Percentiles rank a stretch among this genome's conserved stretches.
Conservation (phyloP, 2,797 vertebrate species). For the Labroides dimidiatus region DNA sequence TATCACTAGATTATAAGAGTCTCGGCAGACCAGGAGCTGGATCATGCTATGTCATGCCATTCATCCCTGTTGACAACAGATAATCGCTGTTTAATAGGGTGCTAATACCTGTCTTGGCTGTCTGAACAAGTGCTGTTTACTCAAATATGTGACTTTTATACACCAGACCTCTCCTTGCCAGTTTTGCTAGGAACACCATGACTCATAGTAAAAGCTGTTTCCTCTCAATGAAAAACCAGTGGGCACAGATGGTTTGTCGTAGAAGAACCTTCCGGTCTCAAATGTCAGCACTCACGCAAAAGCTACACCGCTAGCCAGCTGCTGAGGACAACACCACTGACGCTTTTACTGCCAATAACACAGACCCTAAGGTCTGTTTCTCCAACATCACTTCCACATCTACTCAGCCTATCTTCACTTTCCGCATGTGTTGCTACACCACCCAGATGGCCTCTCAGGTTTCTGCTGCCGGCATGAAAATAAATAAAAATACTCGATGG, state of each 20-base stretch:
- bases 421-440: not conserved
- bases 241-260: conserved; percentile 8
- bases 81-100: not conserved
- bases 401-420: conserved; percentile 7
- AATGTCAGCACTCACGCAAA: conserved; percentile 38
- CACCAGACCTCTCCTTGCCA: conserved; percentile 11
- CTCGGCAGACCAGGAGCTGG: not conserved
- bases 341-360: conserved; percentile 22
- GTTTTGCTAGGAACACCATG: conserved; percentile 25
- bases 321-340: conserved; percentile 6
- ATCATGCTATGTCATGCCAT: not conserved
- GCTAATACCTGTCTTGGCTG: not conserved
- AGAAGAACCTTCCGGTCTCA: conserved; percentile 35
- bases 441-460: conserved; percentile 27
- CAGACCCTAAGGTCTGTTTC: conserved; percentile 9
- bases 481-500: conserved; percentile 15
- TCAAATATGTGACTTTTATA: conserved; percentile 19
- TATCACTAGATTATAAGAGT: not conserved
- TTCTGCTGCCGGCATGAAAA: conserved; percentile 29
- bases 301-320: conserved; percentile 16
- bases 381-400: conserved; percentile 5
- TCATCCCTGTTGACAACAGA: not conserved
- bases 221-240: conserved; percentile 4
- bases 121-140: not conserved
- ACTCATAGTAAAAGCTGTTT: conserved; percentile 21